Percentiles rank a stretch among this genome's conserved stretches.
phyloP scores from a whole-genome alignment of 2,113 vertebrate species.

The Euleptes europaea region DNA sequence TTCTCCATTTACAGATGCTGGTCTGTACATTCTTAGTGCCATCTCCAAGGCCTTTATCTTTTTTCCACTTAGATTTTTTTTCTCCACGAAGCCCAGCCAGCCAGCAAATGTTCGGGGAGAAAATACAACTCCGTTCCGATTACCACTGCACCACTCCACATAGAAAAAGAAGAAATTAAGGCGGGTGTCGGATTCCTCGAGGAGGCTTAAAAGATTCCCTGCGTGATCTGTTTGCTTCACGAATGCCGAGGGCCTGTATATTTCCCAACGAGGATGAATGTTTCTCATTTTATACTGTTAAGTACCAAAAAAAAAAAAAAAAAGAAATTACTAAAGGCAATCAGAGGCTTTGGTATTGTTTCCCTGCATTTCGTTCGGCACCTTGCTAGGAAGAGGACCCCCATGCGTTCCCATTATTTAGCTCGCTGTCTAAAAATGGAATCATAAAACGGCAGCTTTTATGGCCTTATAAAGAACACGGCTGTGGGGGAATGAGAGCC shows the following conservation, averaged over 20 bases:
- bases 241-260: not conserved
- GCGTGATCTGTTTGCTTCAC: not conserved
- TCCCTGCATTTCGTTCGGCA: slow-evolving; percentile 40
- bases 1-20: not conserved
- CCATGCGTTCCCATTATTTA: slow-evolving; percentile 1
- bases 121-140: not conserved
- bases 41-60: not conserved
- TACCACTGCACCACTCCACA: not conserved
- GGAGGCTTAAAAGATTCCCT: not conserved
- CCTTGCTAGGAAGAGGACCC: not conserved
- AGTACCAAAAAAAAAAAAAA: not conserved
- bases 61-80: not conserved
- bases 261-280: not conserved
- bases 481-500: not conserved
- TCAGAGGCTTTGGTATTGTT: slow-evolving; percentile 26
- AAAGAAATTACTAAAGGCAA: not conserved
- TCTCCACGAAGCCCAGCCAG: not conserved
- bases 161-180: slow-evolving; percentile 18
- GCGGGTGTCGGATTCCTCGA: not conserved
- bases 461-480: not conserved
- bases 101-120: not conserved
- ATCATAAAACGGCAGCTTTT: not conserved
- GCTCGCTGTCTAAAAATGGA: not conserved
- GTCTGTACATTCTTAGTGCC: not conserved
- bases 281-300: not conserved